Evolutionary conservation across 2,797 vertebrate genomes (phyloP), one percentile per base, ranked within the genome.

Genomic region (Acanthurus leucopareius): DNA sequence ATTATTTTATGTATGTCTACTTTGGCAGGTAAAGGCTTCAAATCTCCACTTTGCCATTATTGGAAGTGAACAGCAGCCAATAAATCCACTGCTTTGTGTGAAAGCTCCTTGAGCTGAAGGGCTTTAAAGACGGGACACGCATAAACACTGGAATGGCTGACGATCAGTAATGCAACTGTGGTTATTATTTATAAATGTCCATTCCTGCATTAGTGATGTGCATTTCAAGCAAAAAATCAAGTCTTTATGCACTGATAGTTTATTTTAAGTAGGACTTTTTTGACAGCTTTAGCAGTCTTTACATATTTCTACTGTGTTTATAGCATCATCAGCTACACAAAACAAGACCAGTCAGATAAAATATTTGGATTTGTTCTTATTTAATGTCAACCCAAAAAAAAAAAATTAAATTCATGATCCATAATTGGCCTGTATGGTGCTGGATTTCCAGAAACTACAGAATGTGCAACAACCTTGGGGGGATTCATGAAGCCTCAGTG

Each of bases 41-140:
- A 61, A 86, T 38, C 75, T 45, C 28, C 54, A 73, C 38, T 77
- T 35, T 66, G 40, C 47, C 25, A 5, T 75, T 75, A 70, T n/a
- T 74, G 79, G 20, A 60, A 54, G 22, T 57, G 45, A 88, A 79
- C 45, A 45, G 69, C 64, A 65, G 84, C 69, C 79, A 86, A 52
- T 40, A 38, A 78, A 74, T 32, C 3, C 17, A 52, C 16, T 16
- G 45, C 51, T 58, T 42, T 17, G 73, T 54, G n/a, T 56, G 13
- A 67, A 82, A 76, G 42, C 74, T 82, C 77, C 54, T 79, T 69
- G 45, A 76, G 40, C 72, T 53, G 48, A 80, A 62, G 54, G 52
- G 38, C 44, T 35, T 64, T 49, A 35, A 32, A 66, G 64, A 47
- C 51, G 49, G 54, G 22, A 17, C 59, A 51, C 45, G 75, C 25